Base-by-base conservation (phyloP, 2,797 vertebrate species). In the Dicrostonyx torquatus region DNA sequence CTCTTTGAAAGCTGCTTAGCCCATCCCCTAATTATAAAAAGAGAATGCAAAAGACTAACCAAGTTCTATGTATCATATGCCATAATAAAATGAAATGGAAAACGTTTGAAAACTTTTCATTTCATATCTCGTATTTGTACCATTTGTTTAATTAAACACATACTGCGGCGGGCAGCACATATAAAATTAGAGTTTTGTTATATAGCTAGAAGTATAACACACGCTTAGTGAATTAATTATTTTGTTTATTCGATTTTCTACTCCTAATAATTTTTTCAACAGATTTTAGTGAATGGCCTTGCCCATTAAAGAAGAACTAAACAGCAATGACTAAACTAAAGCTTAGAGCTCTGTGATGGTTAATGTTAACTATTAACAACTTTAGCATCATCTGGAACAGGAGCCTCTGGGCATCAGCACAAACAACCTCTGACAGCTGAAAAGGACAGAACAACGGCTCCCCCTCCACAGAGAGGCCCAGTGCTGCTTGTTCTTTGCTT, bases 271-370 rank as follows among this genome's bases (percentile, higher is more conserved):
- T n/a, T 79, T 94, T 66, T 93, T 91, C 43, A 91, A 11, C 62
- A 66, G 93, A 87, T 64, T 53, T 90, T 79, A 37, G 79, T 55
- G 4, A 96, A 58, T 4, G 72, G n/a, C 24, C 53, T 73, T 92
- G 78, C 53, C 55, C 91, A 91, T 93, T 76, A 96, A 43, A 91
- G 15, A 89, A 95, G 86, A 18, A 83, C 91, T 34, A 87, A 4
- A 73, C 9, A 26, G 73, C 66, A 90, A 85, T 87, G 64, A 18
- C 53, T 94, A 78, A 93, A 70, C 78, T 31, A 83, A 90, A 93
- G 70, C 43, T 78, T 90, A 80, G 78, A 60, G 9, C 26, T 72
- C n/a, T 82, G 37, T 58, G 40, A 29, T 62, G 53, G n/a, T 58
- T 80, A 83, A 20, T 45, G 29, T 62, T 62, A 60, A 62, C 37